These are phyloP conservation scores for Chaetophractus vellerosus DNA, from an alignment of 2,797 vertebrate genomes.

Conservation along the genomic window DNA sequence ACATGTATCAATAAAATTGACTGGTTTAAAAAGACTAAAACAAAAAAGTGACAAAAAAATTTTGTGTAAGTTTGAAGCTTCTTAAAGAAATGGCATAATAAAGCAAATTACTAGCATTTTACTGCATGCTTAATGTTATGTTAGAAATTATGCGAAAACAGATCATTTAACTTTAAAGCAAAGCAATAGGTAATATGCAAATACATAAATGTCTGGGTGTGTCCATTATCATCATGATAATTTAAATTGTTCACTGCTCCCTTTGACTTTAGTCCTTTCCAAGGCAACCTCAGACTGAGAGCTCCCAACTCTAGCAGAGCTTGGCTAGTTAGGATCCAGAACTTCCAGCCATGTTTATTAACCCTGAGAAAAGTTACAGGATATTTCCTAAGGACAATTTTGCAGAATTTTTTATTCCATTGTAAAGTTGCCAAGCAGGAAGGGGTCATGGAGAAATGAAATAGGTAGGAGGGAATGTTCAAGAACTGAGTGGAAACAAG, in stretches of 20 bases:
- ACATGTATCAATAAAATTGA: too few species aligned
- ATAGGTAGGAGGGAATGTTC: rapidly evolving
- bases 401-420: neutral
- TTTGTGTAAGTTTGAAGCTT: neutral
- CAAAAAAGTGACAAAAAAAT: neutral
- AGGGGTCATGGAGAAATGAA: neutral
- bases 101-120: constrained; percentile 14
- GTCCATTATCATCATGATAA: neutral
- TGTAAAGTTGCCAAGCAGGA: neutral
- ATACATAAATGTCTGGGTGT: neutral
- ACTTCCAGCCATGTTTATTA: neutral
- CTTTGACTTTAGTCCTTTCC: neutral
- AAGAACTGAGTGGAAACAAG: neutral
- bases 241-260: neutral
- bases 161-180: neutral
- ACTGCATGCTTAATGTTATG: neutral
- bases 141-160: constrained; percentile 11
- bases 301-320: neutral
- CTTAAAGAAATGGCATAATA: constrained; percentile 37
- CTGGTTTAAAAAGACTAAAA: too few species aligned
- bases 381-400: constrained; percentile 29
- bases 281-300: neutral
- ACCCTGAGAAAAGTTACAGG: neutral
- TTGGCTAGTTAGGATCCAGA: neutral
- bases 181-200: neutral